Evolutionary conservation across 2,797 vertebrate genomes (phyloP), one percentile per base, ranked within the genome.

Genomic region (Lacerta agilis): DNA sequence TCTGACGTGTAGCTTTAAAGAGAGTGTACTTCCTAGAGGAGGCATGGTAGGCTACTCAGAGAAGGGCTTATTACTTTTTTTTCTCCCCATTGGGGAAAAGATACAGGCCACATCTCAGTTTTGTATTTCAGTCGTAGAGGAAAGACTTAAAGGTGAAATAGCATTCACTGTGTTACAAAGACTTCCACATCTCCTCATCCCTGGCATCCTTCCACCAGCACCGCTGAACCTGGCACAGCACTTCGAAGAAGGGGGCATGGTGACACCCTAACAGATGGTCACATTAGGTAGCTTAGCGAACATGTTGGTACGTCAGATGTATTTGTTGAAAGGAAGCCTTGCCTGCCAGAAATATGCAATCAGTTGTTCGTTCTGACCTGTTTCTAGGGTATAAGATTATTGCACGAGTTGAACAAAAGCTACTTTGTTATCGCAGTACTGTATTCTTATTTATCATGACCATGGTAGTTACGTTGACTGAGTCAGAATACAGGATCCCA

Each of bases 211-310:
- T 89, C 82, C 75, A 89, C 13, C n/a, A 94, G 79, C 90, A 84
- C 90, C 72, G 93, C 87, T 90, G 93, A 87, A 95, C 90, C 88
- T 95, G 94, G 91, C 90, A 73, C 3, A 83, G 67, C 87, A 87
- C 41, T 93, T 91, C 91, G 36, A 78, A 23, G 75, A 76, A 15
- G 49, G 94, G 82, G 92, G 91, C 91, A 89, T 1, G 5, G 61
- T 94, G 94, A 91, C 95, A 95, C 94, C 82, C 9, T 88, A 90
- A 86, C 95, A 97, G 96, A 97, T 97, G 96, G 94, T 10, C 86
- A 71, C 90, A 92, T 94, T 93, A 95, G 93, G 92, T 93, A 95
- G 87, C 92, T 94, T 92, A 90, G 90, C 95, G 86, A 94, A 90
- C 77, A 86, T 91, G 91, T 95, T 94, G 95, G 87, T 90, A 94